A percentile compares a stretch with the other conserved stretches of the same genome.
These are phyloP conservation scores for Microtus pennsylvanicus DNA, from an alignment of 2,113 vertebrate species.

Conservation along the genomic window DNA sequence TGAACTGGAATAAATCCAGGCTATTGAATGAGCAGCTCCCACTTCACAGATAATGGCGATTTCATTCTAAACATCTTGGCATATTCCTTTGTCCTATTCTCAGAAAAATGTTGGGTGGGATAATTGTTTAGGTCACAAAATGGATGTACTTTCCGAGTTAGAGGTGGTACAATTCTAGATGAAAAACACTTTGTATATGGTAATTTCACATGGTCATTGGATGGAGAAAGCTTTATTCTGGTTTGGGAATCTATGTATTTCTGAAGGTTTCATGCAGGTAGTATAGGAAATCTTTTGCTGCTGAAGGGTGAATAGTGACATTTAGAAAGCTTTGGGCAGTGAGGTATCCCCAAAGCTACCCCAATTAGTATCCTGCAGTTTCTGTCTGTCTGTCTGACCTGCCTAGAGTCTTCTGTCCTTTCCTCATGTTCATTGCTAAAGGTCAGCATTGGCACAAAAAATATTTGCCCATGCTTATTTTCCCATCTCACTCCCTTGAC, in stretches of 20 bases:
- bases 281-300: constrained; percentile 28
- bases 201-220: neutral
- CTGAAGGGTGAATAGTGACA: neutral
- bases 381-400: neutral
- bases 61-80: constrained; percentile 48
- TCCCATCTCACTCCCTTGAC: constrained; percentile 20
- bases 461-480: neutral
- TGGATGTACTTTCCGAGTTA: constrained; percentile 50
- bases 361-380: neutral
- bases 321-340: neutral
- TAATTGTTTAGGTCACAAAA: constrained; percentile 53
- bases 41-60: constrained; percentile 36
- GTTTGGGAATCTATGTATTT: constrained; percentile 10
- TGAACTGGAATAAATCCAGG: constrained; percentile 51
- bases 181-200: neutral
- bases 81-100: constrained; percentile 59
- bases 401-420: neutral
- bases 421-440: constrained; percentile 1
- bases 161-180: constrained; percentile 32
- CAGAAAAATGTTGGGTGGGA: constrained; percentile 33
- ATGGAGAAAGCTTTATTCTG: constrained; percentile 4
- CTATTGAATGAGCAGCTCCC: constrained; percentile 34
- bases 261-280: constrained; percentile 27
- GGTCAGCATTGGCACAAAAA: neutral
- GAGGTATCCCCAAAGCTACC: neutral